These are phyloP conservation scores for Ischnura elegans DNA, from an alignment of 2,888 invertebrate genomes.

Conservation along the genomic window DNA sequence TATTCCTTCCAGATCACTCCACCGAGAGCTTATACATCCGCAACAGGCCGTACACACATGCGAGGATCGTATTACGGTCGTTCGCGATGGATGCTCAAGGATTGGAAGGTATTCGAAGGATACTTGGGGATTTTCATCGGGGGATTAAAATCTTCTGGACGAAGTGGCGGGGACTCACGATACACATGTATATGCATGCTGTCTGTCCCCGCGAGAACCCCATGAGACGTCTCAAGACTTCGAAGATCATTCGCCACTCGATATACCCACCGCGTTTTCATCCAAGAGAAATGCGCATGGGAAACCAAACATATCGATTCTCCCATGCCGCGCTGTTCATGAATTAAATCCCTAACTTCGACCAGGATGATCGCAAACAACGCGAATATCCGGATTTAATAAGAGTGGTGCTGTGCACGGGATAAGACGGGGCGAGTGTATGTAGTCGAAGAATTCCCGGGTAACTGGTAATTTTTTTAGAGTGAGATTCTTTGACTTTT, in stretches of 20 bases:
- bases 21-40: no score
- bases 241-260: not conserved
- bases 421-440: no score
- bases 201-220: not conserved
- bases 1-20: no score
- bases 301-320: conserved; percentile 26
- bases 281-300: not conserved
- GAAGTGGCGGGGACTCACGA: no score
- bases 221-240: not conserved
- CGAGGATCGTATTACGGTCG: not conserved
- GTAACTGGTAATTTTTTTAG: no score
- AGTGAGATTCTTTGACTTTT: no score
- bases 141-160: not conserved
- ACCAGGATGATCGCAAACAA: not conserved
- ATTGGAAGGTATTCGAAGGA: not conserved
- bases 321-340: not conserved
- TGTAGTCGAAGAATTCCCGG: no score
- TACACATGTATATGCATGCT: not conserved
- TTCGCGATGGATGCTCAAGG: not conserved
- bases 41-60: not conserved
- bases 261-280: not conserved
- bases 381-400: not conserved
- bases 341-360: not conserved
- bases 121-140: not conserved
- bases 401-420: no score